Percentiles rank a stretch among this genome's conserved stretches.
These are phyloP conservation scores for Apis cerana DNA, from an alignment of 1,140 invertebrate species.

Conservation along the genomic window DNA sequence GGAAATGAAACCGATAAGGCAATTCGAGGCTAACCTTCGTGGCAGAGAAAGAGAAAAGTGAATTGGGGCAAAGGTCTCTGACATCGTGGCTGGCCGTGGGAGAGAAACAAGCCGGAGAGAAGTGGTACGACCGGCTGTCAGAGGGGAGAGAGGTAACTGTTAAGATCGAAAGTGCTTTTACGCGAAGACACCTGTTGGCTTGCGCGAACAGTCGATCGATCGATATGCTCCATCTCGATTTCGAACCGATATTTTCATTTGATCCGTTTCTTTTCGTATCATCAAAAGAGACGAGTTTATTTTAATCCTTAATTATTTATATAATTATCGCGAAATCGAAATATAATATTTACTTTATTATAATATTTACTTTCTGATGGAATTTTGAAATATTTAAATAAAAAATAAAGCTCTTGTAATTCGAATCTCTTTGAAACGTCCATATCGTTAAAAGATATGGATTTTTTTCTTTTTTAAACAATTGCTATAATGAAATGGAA, in stretches of 20 bases:
- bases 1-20: constrained; percentile 38
- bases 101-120: constrained; percentile 22
- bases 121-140: constrained; percentile 7
- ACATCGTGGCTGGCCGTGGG: constrained; percentile 41
- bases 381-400: too few species aligned
- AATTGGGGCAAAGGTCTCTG: constrained; percentile 52
- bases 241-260: neutral
- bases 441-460: too few species aligned
- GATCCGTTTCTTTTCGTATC: neutral
- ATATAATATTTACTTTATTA: too few species aligned
- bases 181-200: constrained; percentile 39
- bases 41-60: constrained; percentile 45
- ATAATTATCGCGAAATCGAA: too few species aligned
- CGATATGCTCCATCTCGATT: neutral
- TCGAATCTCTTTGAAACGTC: too few species aligned
- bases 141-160: constrained; percentile 27
- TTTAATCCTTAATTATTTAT: too few species aligned
- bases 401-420: too few species aligned
- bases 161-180: constrained; percentile 49
- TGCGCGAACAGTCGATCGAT: neutral
- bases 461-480: too few species aligned
- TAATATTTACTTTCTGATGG: too few species aligned
- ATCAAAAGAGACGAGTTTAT: neutral
- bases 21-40: constrained; percentile 28
- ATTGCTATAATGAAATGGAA: too few species aligned